These are phyloP conservation scores for Lochmaea capreae DNA, from an alignment of 2,888 invertebrate genomes.

Conservation along the genomic window DNA sequence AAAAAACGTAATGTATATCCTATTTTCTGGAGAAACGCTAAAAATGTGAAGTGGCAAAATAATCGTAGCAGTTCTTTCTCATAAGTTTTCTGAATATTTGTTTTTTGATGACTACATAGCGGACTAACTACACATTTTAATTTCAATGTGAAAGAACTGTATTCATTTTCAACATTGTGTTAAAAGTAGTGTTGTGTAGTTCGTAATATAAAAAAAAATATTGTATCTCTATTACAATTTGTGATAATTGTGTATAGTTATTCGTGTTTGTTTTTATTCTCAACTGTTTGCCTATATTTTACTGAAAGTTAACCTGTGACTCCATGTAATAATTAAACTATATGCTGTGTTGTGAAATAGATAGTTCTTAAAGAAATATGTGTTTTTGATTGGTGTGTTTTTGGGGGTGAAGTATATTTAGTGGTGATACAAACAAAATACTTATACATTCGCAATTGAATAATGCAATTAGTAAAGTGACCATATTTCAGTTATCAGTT, in stretches of 20 bases:
- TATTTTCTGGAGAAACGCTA: constrained; percentile 38
- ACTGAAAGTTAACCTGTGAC: constrained; percentile 37
- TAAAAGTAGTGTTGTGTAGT: constrained; percentile 55
- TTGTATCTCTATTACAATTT: constrained; percentile 38
- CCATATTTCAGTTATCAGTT: not conserved
- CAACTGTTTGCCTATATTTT: constrained; percentile 43
- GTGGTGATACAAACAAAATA: not conserved
- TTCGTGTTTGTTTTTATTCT: constrained; percentile 42
- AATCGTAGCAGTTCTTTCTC: constrained; percentile 59
- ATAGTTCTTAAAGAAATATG: constrained; percentile 52
- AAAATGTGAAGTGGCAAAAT: constrained; percentile 44
- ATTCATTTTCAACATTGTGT: constrained; percentile 50
- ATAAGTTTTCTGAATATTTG: constrained; percentile 45
- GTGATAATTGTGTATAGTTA: constrained; percentile 56
- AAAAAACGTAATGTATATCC: constrained; percentile 40
- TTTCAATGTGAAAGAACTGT: constrained; percentile 60
- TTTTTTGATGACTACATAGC: constrained; percentile 30
- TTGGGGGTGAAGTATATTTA: not conserved
- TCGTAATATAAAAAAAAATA: constrained; percentile 29
- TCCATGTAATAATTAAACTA: constrained; percentile 40
- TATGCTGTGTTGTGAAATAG: constrained; percentile 52
- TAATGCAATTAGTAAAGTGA: not conserved
- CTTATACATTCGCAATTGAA: not conserved
- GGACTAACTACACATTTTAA: constrained; percentile 4
- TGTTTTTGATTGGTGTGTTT: constrained; percentile 35